phyloP scores from a whole-genome alignment of 2,888 invertebrate species.

The Metacarcinus magister region DNA sequence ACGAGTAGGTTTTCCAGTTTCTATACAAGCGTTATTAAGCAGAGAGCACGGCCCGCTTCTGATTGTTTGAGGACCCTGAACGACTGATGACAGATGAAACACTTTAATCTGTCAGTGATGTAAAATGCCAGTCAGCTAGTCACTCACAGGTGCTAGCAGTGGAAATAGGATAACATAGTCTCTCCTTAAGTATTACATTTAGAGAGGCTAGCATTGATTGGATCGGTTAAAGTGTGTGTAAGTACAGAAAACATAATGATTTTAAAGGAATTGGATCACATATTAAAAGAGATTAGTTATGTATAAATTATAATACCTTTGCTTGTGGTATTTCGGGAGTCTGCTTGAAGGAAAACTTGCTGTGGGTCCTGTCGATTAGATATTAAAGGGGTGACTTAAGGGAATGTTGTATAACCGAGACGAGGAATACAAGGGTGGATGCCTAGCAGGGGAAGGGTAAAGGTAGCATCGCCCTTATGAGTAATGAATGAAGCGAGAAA shows the following conservation, averaged over 20 bases:
- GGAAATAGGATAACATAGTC: not conserved
- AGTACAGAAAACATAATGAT: no score
- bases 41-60: not conserved
- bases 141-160: not conserved
- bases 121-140: not conserved
- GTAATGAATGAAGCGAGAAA: not conserved
- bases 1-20: not conserved
- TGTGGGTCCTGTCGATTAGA: not conserved
- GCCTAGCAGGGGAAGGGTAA: not conserved
- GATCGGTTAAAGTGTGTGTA: no score
- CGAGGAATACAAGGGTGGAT: not conserved
- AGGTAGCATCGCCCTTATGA: not conserved
- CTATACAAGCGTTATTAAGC: constrained; percentile 57
- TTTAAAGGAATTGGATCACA: no score
- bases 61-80: constrained; percentile 42
- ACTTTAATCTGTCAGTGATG: not conserved
- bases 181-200: no score
- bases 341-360: not conserved
- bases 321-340: not conserved
- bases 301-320: not conserved
- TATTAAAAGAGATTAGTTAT: no score
- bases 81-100: not conserved
- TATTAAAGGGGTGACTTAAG: not conserved
- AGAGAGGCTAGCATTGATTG: no score
- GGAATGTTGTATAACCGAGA: not conserved